Conservation (phyloP, 2,888 invertebrate genomes). For the Drosophila meridionalis region DNA sequence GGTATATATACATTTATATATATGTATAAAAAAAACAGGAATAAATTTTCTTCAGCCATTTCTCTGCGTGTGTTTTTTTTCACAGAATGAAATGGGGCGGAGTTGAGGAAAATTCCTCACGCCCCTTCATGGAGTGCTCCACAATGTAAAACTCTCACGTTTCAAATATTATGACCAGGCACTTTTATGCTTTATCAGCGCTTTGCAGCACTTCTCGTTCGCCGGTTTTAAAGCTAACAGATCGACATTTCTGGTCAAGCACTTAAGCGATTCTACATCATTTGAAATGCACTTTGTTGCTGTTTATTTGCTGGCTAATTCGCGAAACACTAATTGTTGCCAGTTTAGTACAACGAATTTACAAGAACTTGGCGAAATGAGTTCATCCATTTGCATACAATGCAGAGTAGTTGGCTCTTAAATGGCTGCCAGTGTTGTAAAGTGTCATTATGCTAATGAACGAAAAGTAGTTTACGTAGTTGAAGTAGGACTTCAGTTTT, state of each 20-base stretch:
- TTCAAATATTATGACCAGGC: constrained; percentile 53
- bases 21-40: neutral
- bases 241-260: constrained; percentile 20
- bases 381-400: constrained; percentile 33
- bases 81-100: constrained; percentile 11
- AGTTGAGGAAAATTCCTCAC: constrained; percentile 15
- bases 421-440: constrained; percentile 6
- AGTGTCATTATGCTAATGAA: constrained; percentile 5
- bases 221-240: constrained; percentile 30
- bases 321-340: constrained; percentile 29
- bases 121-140: constrained; percentile 15
- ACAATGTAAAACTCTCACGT: constrained; percentile 56
- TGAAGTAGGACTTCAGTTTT: constrained; percentile 1
- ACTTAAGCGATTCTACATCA: constrained; percentile 5
- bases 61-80: constrained; percentile 20
- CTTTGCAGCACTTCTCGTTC: constrained; percentile 36
- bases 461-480: neutral
- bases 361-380: constrained; percentile 12
- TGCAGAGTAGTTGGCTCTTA: constrained; percentile 1
- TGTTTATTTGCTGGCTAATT: constrained; percentile 22
- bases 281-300: constrained; percentile 16
- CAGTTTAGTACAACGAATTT: constrained; percentile 16
- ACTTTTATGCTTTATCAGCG: constrained; percentile 61
- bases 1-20: neutral
- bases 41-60: constrained; percentile 53